These are phyloP conservation scores for Colaptes auratus DNA, from an alignment of 2,113 vertebrate genomes.

Conservation along the genomic window DNA sequence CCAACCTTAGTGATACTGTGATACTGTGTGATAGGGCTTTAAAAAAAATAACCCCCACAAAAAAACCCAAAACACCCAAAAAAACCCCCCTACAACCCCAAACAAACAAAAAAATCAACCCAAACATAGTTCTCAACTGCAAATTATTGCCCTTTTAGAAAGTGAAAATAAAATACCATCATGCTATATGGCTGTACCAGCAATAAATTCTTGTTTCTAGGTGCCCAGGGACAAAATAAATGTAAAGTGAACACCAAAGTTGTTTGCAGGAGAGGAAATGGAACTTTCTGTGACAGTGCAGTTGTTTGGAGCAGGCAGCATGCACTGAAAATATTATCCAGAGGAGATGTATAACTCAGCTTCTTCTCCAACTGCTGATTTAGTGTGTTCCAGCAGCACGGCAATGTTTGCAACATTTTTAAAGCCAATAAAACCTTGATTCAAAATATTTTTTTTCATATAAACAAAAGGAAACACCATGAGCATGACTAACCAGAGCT, in stretches of 20 bases:
- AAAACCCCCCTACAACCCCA: too few species aligned
- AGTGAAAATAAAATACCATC: not conserved
- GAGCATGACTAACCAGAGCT: not conserved
- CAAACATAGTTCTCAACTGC: not conserved
- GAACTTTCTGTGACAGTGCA: not conserved
- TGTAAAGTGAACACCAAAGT: not conserved
- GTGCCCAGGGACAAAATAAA: not conserved
- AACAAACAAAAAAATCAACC: not conserved
- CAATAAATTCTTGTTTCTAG: not conserved
- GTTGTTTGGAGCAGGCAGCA: not conserved
- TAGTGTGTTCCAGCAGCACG: not conserved
- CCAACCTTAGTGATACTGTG: too few species aligned
- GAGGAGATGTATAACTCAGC: not conserved
- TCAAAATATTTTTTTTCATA: not conserved
- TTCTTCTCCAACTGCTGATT: not conserved
- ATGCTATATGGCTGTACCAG: not conserved
- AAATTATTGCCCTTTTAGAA: not conserved
- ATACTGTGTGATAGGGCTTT: too few species aligned
- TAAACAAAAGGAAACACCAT: not conserved
- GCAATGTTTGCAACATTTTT: not conserved
- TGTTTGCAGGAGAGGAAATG: fast-evolving
- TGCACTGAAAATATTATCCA: not conserved
- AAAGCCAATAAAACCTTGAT: not conserved
- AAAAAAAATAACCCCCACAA: too few species aligned
- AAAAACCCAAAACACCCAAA: too few species aligned